Evolutionary conservation across 2,113 vertebrate species (phyloP).

Genomic region (Callopanchax toddi): DNA sequence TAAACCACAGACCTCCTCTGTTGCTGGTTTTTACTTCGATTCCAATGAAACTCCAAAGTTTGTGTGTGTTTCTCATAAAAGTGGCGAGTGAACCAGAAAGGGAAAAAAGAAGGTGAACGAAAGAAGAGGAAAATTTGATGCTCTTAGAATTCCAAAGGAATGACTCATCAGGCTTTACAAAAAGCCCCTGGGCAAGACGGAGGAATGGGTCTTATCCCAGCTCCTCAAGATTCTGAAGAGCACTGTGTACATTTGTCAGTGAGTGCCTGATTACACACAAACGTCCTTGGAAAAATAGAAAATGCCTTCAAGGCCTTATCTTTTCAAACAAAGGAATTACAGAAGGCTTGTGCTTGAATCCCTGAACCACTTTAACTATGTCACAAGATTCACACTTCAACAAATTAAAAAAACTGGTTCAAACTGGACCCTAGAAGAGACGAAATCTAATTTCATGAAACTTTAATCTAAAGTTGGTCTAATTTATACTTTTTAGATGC

Average conservation of each 20-base stretch:
- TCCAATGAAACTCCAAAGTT: conserved; percentile 50
- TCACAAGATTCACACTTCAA: too few relatives aligned
- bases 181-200: conserved; percentile 44
- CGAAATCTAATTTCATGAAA: too few relatives aligned
- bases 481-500: too few relatives aligned
- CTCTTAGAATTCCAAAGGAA: conserved; percentile 73
- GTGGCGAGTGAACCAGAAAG: conserved; percentile 42
- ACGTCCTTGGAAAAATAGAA: too few relatives aligned
- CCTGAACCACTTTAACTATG: too few relatives aligned
- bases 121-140: conserved; percentile 58
- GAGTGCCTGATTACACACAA: neutral
- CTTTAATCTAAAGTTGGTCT: too few relatives aligned
- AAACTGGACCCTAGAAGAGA: too few relatives aligned
- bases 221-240: neutral
- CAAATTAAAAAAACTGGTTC: too few relatives aligned
- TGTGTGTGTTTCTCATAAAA: conserved; percentile 45
- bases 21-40: conserved; percentile 4
- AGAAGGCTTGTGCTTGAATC: too few relatives aligned
- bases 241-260: neutral
- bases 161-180: conserved; percentile 68
- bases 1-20: conserved; percentile 23
- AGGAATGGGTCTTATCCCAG: conserved; percentile 1
- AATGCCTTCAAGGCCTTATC: too few relatives aligned
- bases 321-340: too few relatives aligned
- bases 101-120: conserved; percentile 31